Evolutionary conservation across 2,797 vertebrate species (phyloP), one percentile per base, ranked within the genome.

Genomic region (Cyclopterus lumpus): DNA sequence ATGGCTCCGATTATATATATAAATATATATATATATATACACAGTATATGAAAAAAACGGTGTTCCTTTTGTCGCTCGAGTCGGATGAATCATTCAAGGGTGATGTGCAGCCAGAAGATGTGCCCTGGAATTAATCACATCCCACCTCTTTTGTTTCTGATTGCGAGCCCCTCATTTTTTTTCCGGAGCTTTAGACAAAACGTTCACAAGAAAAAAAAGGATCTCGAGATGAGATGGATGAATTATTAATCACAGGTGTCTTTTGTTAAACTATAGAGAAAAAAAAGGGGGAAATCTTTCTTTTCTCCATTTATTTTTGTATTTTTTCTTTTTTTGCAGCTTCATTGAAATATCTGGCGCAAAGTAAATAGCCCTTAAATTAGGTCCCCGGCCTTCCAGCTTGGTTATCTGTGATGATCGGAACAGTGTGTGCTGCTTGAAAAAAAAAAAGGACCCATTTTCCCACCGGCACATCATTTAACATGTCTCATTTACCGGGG

Each of bases 341-440:
- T 60, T 79, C 70, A 90, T 66, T 83, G 81, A 91, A 91, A 88
- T n/a, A 73, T 70, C 82, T 83, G 80, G 78, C 83, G 73, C 86
- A 91, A 89, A 90, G 88, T 92, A 93, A 93, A 93, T 88, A 91
- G 90, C 82, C 86, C 89, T 91, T 92, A 91, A 93, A 94, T 90
- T 88, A 91, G 87, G 88, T 89, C 80, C 77, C 85, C 77, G 86
- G 88, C 87, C 88, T 93, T 91, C 81, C 81, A 89, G 86, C 84
- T 84, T 88, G 83, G 84, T 92, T 92, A 91, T 93, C 91, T 89
- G 92, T 86, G 89, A 92, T 89, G 89, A 93, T 93, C 90, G 65
- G 90, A 88, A 92, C 87, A 84, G 86, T 85, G 89, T 91, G 88
- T 88, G 88, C 91, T 84, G 89, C 87, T 88, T 90, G 89, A 28